Evolutionary conservation across 2,888 invertebrate species (phyloP), one percentile per base, ranked within the genome.

Genomic region (Fragum sueziense): DNA sequence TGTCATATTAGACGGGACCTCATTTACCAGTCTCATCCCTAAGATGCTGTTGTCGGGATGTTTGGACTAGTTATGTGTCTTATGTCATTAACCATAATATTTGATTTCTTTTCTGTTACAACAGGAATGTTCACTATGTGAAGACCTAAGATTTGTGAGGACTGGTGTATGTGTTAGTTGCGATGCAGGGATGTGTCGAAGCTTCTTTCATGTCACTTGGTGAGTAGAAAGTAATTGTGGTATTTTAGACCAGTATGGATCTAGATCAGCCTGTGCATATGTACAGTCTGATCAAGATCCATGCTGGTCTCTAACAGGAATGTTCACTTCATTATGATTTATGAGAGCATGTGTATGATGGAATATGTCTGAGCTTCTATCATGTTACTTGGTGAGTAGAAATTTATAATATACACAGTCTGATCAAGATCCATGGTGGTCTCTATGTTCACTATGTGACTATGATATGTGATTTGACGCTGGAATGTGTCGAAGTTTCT

Each of bases 131-230:
- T 96, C 96, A 9, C 94, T 98, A 17, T 99, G 99, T 93, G 96
- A 96, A 83, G 98, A 99, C 93, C 95, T 96, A 3, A 95, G 97
- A 54, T 96, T 96, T 90, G 96, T 97, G 11, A 95, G 98, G 34
- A 97, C 98, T 0, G 99, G 99, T 1, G 97, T 99, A 20, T 97
- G 97, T 91, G 97, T 99, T 73, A 97, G 97, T 81, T 99, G 99
- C 94, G 99, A 99, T 94, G 99, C 99, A 14, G 99, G 99, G 33
- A 96, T 99, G 95, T 99, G 99, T 94, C 96, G 97, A 91, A 97
- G 97, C 0, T 98, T 97, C 94, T 99, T 99, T 93, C 99, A 99
- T 93, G 98, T 98, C 54, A 99, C 99, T 17, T 99, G 99, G 93
- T 93, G 80, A 71, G 88, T 82, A 65, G 2, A 31, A 29, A n/a